These are phyloP conservation scores for Sapajus apella DNA, from an alignment of 2,113 vertebrate species.

Conservation along the genomic window DNA sequence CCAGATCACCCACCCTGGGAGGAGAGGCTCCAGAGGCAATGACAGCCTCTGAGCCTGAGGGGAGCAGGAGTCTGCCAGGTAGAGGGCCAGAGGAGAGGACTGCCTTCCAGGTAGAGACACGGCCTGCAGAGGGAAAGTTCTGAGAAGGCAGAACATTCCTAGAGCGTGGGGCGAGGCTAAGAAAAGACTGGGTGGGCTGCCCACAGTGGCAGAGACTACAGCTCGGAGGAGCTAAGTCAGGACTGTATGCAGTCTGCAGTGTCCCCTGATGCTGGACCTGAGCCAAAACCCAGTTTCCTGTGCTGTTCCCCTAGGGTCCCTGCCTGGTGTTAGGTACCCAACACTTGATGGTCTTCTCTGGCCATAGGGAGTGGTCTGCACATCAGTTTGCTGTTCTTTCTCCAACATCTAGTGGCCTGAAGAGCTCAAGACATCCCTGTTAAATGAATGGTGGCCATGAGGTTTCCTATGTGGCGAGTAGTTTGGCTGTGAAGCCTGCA, in stretches of 20 bases:
- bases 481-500: neutral
- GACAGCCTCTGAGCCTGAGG: neutral
- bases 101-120: neutral
- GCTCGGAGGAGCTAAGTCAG: neutral
- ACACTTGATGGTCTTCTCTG: neutral
- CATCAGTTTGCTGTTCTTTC: too few relatives aligned
- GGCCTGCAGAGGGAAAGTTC: neutral
- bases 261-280: neutral
- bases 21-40: neutral
- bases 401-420: neutral
- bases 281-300: too few relatives aligned
- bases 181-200: neutral
- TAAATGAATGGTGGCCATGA: neutral
- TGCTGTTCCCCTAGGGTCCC: neutral
- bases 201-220: neutral
- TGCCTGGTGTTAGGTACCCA: neutral
- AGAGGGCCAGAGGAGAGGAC: neutral
- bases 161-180: rapidly evolving
- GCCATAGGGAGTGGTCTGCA: neutral
- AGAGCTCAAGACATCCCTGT: neutral
- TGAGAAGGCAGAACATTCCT: neutral
- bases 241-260: neutral
- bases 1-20: neutral
- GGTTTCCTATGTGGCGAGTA: neutral
- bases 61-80: neutral